A percentile compares a stretch with the other conserved stretches of the same genome.
These are phyloP conservation scores for Drosophila engyochracea DNA, from an alignment of 2,888 invertebrate genomes.

Conservation along the genomic window DNA sequence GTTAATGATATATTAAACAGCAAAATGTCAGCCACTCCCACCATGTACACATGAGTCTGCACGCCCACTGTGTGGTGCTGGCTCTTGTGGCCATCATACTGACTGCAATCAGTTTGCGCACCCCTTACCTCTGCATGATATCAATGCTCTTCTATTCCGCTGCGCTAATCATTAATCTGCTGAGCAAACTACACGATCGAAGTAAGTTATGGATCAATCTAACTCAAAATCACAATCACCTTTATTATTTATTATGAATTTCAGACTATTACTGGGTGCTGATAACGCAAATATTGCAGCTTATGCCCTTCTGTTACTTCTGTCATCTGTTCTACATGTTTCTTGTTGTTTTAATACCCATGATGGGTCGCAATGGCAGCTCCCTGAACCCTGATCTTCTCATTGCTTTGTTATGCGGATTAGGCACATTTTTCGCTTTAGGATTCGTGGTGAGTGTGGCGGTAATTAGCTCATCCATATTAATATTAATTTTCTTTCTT, in stretches of 20 bases:
- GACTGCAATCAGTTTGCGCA: constrained; percentile 77
- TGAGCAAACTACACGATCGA: constrained; percentile 75
- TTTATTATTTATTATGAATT: not conserved
- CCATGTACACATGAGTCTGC: constrained; percentile 82
- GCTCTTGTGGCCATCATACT: constrained; percentile 69
- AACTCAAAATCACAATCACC: not conserved
- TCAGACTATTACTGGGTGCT: constrained; percentile 75
- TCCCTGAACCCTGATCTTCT: constrained; percentile 87
- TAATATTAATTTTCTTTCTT: not conserved
- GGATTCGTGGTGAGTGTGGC: constrained; percentile 82
- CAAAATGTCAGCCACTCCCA: constrained; percentile 73
- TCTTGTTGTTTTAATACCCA: constrained; percentile 87
- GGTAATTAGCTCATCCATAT: too few species aligned
- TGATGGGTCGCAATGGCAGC: constrained; percentile 87
- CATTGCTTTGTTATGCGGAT: constrained; percentile 85
- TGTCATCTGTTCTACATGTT: constrained; percentile 86
- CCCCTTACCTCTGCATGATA: constrained; percentile 81
- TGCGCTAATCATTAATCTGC: constrained; percentile 75
- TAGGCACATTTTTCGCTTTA: constrained; percentile 78
- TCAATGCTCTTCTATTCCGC: constrained; percentile 78
- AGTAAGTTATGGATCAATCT: constrained; percentile 55
- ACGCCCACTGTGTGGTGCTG: constrained; percentile 81
- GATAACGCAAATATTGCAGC: constrained; percentile 82
- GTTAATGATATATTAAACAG: constrained; percentile 46
- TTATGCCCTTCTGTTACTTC: constrained; percentile 85